Evolutionary conservation across 2,113 vertebrate species (phyloP), one percentile per base, ranked within the genome.

Genomic region (Lipotes vexillifer): DNA sequence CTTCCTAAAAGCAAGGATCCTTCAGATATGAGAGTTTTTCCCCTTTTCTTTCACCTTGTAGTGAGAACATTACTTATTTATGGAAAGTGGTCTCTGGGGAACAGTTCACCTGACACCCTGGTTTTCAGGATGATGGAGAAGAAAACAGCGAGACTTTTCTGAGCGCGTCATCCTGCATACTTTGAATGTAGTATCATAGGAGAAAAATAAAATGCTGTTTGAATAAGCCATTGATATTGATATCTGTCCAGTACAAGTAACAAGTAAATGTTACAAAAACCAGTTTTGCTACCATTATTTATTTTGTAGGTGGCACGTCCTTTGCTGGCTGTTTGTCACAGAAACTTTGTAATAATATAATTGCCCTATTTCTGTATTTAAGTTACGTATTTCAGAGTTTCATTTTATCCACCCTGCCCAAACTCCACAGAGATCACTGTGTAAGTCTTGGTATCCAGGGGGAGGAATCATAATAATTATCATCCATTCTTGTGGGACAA

Each of bases 361-460:
- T 2, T 0, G 49, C 14, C 9, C 0, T 31, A 29, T 69, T 33
- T 71, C 13, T 27, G 1, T 21, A 20, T 46, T 29, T 8, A 12
- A 80, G 8, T 2, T 27, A 20, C 8, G 8, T 25, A 8, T 5
- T 10, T n/a, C 11, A 15, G 38, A 21, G 11, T 33, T 65, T 65
- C 23, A 33, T 46, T 84, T 65, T 33, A 85, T 17, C 44, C 13
- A 25, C 29, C 21, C 44, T 49, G 84, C 23, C 66, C n/a, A 55
- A 18, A 29, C 10, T 36, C 65, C 15, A 11, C 65, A 52, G 18
- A 18, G 36, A 33, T 15, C 41, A 14, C 46, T 33, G 7, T 52
- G 0, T 4, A 31, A 15, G 17, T 78, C n/a, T 23, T 23, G 33
- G 1, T 0, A 49, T 52, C 33, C 11, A 14, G 1, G 17, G 4